A percentile compares a stretch with the other conserved stretches of the same genome.
phyloP scores from a whole-genome alignment of 2,888 invertebrate species.

The Cancer borealis region DNA sequence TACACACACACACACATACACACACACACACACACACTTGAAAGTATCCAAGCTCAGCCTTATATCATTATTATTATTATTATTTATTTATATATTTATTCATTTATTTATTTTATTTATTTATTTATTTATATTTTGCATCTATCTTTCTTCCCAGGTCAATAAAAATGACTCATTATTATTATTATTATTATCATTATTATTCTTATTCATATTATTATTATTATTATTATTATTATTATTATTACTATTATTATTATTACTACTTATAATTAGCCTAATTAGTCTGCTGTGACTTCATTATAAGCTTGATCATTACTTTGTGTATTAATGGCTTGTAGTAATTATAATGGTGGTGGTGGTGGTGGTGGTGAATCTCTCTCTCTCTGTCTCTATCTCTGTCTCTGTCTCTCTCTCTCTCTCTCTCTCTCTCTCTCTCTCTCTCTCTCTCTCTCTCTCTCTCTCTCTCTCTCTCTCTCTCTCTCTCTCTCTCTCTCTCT shows the following conservation, averaged over 20 bases:
- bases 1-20: background rate
- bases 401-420: no score
- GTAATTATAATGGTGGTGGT: no score
- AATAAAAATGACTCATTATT: background rate
- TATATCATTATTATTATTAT: background rate
- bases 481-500: no score
- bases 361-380: background rate
- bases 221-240: conserved; percentile 9
- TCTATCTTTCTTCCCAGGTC: background rate
- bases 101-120: background rate
- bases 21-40: conserved; percentile 21
- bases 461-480: background rate
- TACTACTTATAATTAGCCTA: background rate
- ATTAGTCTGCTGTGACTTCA: no score
- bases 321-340: no score
- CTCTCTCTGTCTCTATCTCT: background rate
- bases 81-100: background rate
- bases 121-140: background rate
- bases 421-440: background rate
- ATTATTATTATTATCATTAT: background rate
- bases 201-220: conserved; percentile 40
- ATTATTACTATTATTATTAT: conserved; percentile 7
- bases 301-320: no score
- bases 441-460: background rate
- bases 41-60: no score